phyloP scores from a whole-genome alignment of 2,113 vertebrate genomes.

The Polypterus senegalus region DNA sequence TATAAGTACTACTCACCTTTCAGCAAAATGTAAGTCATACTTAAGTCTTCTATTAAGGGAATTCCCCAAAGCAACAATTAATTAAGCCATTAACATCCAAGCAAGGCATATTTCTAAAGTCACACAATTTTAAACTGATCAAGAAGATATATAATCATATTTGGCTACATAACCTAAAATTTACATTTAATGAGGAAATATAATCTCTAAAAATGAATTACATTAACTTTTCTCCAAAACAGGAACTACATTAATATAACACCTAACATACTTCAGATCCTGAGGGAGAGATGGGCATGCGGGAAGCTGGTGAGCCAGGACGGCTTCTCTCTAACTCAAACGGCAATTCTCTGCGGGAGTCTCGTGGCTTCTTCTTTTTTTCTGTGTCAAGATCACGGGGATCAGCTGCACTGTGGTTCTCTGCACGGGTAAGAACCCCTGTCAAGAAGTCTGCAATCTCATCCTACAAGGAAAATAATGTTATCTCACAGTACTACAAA shows the following conservation, averaged over 20 bases:
- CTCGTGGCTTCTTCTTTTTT: slow-evolving; percentile 65
- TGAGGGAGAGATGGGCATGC: slow-evolving; percentile 74
- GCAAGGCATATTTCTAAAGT: too few species aligned
- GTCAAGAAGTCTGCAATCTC: slow-evolving; percentile 92
- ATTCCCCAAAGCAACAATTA: too few species aligned
- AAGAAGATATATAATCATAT: too few species aligned
- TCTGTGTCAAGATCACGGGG: slow-evolving; percentile 82
- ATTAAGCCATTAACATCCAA: too few species aligned
- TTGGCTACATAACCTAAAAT: too few species aligned
- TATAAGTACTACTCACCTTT: too few species aligned
- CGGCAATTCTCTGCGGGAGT: slow-evolving; percentile 67
- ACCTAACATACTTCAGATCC: slow-evolving; percentile 70
- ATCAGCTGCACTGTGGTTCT: slow-evolving; percentile 64
- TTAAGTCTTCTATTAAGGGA: too few species aligned
- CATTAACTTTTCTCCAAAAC: neutral
- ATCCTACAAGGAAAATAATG: slow-evolving; percentile 48
- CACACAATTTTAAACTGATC: too few species aligned
- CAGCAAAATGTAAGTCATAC: too few species aligned
- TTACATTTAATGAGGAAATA: too few species aligned
- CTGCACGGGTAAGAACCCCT: slow-evolving; percentile 68
- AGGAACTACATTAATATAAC: slow-evolving; percentile 1
- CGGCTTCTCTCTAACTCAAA: slow-evolving; percentile 79
- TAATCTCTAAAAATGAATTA: too few species aligned
- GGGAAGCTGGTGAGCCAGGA: slow-evolving; percentile 67
- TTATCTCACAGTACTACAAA: too few species aligned